Evolutionary conservation across 23 tunicate genomes (phyloP).

Genomic region (Phallusia fumigata): DNA sequence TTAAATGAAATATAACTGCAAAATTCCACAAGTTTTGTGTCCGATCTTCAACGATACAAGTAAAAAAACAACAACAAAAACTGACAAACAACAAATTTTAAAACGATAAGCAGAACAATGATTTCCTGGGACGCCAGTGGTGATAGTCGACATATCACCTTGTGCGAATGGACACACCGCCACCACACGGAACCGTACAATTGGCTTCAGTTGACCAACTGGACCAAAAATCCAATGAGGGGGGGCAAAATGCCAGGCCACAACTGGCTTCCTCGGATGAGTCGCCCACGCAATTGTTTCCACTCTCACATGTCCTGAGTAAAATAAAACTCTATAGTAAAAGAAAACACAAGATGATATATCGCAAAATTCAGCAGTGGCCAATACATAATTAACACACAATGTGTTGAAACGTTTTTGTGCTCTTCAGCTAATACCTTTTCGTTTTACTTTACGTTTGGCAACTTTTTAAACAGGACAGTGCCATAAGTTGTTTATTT

Average conservation of each 20-base stretch:
- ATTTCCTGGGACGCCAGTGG: neutral
- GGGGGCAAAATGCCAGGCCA: neutral
- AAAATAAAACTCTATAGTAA: neutral
- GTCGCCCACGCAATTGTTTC: slow-evolving; percentile 5
- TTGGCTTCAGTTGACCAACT: neutral
- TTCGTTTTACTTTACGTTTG: no score
- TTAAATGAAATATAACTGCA: no score
- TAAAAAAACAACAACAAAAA: neutral
- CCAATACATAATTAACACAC: no score
- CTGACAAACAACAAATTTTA: neutral
- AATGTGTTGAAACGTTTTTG: no score
- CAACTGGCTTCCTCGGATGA: neutral
- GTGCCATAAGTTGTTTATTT: no score
- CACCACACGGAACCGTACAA: slow-evolving; percentile 50
- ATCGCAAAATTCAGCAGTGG: no score
- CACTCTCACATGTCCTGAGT: neutral
- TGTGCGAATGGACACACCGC: slow-evolving; percentile 16
- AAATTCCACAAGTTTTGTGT: no score
- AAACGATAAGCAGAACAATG: neutral
- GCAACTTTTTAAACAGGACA: no score
- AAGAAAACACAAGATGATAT: no score
- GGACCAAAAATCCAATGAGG: slow-evolving; percentile 9
- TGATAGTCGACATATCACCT: slow-evolving; percentile 3
- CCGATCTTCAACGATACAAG: neutral
- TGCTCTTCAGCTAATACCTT: no score